Evolutionary conservation across 1,140 invertebrate genomes (phyloP), one percentile per base, ranked within the genome.

Genomic region (Dufourea novaeangliae): DNA sequence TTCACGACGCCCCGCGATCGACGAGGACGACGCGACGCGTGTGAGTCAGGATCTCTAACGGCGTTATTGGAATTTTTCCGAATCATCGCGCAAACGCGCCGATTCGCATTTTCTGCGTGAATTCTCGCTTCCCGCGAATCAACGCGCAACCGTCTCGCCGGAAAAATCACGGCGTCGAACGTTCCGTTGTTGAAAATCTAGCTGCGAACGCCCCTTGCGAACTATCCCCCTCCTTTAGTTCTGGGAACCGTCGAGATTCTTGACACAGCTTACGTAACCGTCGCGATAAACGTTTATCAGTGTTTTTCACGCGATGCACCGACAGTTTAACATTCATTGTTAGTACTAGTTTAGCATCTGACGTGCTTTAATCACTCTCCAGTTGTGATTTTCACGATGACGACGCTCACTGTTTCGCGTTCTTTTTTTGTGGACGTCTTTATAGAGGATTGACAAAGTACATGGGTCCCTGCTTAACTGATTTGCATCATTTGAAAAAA

Each of bases 31-130:
- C 63, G 63, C n/a, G 29, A 32, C 41, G 27, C 71, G 46, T 62
- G 50, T 66, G 72, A 67, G 72, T 57, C 62, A 75, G 63, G 63
- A 67, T 68, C 72, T 56, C 62, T 12, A 32, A 41, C 71, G 44
- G 72, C 62, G 62, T 67, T 74, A 74, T 74, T 74, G 72, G 62
- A 74, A 74, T 74, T 74, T 74, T 74, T 74, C 72, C 72, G 62
- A 67, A 25, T 56, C 37, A 74, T 74, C 72, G 62, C 11, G 50
- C 71, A 74, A 64, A 66, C 71, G 62, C 37, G 72, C 44, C 50
- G n/a, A n/a, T n/a, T n/a, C n/a, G 34, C 25, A 74, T 52, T 52
- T 52, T 52, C 50, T 25, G 50, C 50, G 50, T 3, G 50, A 25
- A 25, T 52, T 52, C 22, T 52, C n/a, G n/a, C n/a, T 12, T 7